Conservation (phyloP, 1,140 invertebrate genomes). For the honey bee (Apis mellifera) region DNA sequence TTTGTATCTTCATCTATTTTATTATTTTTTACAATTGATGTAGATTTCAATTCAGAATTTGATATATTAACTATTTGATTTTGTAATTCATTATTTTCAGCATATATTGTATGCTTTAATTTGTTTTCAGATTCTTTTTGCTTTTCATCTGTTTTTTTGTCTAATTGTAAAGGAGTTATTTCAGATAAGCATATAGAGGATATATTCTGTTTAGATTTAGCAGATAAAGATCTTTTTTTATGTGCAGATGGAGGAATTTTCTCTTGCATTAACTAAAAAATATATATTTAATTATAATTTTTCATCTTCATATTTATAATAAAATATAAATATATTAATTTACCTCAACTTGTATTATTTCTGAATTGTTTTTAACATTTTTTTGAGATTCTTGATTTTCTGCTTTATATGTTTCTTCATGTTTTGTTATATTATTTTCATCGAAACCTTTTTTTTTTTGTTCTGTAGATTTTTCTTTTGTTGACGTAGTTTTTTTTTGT, state of each 20-base stretch:
- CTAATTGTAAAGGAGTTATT: background rate
- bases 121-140: constrained; percentile 38
- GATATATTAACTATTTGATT: constrained; percentile 2
- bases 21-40: constrained; percentile 10
- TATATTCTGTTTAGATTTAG: constrained; percentile 57
- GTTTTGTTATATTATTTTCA: background rate
- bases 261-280: constrained; percentile 26
- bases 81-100: constrained; percentile 14
- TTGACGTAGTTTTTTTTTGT: constrained; percentile 54
- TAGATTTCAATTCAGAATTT: constrained; percentile 3
- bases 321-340: background rate
- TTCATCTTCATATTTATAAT: background rate
- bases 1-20: constrained; percentile 14
- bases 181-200: constrained; percentile 3
- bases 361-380: constrained; percentile 8
- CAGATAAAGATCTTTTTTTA: constrained; percentile 41
- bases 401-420: constrained; percentile 12
- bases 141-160: constrained; percentile 37
- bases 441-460: constrained; percentile 54
- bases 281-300: background rate
- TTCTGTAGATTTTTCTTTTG: constrained; percentile 57
- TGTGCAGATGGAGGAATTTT: constrained; percentile 42
- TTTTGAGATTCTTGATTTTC: constrained; percentile 26
- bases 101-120: background rate
- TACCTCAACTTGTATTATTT: constrained; percentile 43